Evolutionary conservation across 2,113 vertebrate genomes (phyloP).

Genomic region (Caloenas nicobarica): DNA sequence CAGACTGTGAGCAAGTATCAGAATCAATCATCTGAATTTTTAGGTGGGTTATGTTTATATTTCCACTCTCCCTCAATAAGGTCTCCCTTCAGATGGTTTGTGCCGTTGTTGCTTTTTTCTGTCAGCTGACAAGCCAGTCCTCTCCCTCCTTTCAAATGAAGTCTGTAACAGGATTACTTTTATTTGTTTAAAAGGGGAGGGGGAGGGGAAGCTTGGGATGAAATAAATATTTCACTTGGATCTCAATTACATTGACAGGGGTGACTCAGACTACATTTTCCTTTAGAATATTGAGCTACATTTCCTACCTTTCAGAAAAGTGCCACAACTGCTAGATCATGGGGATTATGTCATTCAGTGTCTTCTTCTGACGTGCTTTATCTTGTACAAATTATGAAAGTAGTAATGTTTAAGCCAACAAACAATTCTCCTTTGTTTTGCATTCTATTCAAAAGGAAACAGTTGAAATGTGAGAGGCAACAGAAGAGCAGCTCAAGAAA

Average conservation of each 20-base stretch:
- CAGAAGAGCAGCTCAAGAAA: not conserved
- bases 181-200: not conserved
- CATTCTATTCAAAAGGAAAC: not conserved
- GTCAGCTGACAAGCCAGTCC: not conserved
- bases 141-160: not conserved
- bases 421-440: not conserved
- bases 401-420: not conserved
- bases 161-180: not conserved
- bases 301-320: not conserved
- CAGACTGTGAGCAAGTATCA: not conserved
- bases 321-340: not conserved
- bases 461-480: not conserved
- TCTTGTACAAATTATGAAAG: not conserved
- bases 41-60: not conserved
- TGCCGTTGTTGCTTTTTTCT: not conserved
- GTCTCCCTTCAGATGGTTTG: not conserved
- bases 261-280: not conserved
- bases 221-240: constrained; percentile 27
- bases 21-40: not conserved
- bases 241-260: not conserved
- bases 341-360: not conserved
- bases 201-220: not conserved
- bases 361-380: not conserved
- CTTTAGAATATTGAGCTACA: not conserved
- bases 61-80: not conserved